A percentile compares a stretch with the other conserved stretches of the same genome.
phyloP scores from a whole-genome alignment of 2,888 invertebrate species.

The Lithophane socia region DNA sequence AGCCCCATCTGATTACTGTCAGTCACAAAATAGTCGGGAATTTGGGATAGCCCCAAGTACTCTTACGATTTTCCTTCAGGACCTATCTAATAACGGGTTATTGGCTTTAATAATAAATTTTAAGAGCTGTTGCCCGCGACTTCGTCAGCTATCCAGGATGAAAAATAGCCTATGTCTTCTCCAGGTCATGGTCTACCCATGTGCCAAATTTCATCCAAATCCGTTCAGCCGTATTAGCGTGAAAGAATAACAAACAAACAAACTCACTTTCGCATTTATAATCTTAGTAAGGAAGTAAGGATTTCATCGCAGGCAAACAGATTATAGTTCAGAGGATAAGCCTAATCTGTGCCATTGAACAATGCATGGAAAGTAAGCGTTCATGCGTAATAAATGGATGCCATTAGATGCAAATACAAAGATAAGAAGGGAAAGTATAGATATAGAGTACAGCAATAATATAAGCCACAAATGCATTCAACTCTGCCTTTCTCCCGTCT shows the following conservation, averaged over 20 bases:
- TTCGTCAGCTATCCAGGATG: too few species aligned
- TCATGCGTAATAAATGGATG: neutral
- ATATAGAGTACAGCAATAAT: constrained; percentile 20
- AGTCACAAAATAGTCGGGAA: neutral
- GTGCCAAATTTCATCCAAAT: too few species aligned
- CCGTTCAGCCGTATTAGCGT: too few species aligned
- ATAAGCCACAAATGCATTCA: constrained; percentile 37
- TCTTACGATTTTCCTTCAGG: neutral
- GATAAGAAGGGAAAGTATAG: constrained; percentile 23
- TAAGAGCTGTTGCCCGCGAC: neutral
- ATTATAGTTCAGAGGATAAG: neutral
- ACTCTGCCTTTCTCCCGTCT: constrained; percentile 32
- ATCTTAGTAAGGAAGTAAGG: too few species aligned
- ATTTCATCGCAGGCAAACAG: neutral
- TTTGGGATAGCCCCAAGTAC: neutral
- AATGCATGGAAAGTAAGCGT: neutral
- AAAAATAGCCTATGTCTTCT: too few species aligned
- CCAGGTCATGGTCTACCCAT: too few species aligned
- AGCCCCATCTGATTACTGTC: neutral
- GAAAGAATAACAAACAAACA: too few species aligned
- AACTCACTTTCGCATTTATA: too few species aligned
- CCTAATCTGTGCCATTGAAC: neutral
- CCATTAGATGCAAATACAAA: constrained; percentile 13
- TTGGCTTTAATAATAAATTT: neutral
- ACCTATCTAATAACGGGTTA: neutral